Percentiles rank a stretch among this genome's conserved stretches.
phyloP scores from a whole-genome alignment of 2,113 vertebrate species.

The Ciconia boyciana region DNA sequence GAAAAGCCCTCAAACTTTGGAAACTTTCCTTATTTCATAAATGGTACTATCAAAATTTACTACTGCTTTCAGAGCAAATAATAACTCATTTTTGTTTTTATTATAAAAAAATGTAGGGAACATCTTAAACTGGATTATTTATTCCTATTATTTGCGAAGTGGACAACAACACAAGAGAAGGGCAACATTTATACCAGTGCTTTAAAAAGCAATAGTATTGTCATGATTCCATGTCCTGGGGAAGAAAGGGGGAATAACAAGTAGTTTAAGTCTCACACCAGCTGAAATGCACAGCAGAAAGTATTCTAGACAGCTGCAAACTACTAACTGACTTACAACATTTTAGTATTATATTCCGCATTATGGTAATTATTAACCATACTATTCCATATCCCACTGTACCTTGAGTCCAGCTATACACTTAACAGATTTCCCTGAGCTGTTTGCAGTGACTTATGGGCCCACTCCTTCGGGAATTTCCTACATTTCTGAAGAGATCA shows the following conservation, averaged over 20 bases:
- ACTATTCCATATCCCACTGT: neutral
- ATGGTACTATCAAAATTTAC: neutral
- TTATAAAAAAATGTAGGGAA: neutral
- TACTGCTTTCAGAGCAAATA: neutral
- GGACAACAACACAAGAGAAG: neutral
- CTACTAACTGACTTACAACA: neutral
- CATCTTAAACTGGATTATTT: neutral
- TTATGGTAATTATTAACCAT: neutral
- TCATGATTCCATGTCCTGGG: neutral
- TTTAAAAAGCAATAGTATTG: neutral
- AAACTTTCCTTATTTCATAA: neutral
- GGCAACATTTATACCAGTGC: neutral
- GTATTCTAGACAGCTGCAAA: neutral
- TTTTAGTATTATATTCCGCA: neutral
- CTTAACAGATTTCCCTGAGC: neutral
- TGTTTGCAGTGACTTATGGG: neutral
- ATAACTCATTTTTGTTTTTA: neutral
- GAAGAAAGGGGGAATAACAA: neutral
- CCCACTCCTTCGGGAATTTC: neutral
- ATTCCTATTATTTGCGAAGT: neutral
- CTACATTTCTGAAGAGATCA: neutral
- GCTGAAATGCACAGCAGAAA: neutral
- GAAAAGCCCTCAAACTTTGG: neutral
- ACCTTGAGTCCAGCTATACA: neutral
- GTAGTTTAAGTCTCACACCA: neutral